phyloP scores from a whole-genome alignment of 2,113 vertebrate species.

The Callaeas wilsoni region DNA sequence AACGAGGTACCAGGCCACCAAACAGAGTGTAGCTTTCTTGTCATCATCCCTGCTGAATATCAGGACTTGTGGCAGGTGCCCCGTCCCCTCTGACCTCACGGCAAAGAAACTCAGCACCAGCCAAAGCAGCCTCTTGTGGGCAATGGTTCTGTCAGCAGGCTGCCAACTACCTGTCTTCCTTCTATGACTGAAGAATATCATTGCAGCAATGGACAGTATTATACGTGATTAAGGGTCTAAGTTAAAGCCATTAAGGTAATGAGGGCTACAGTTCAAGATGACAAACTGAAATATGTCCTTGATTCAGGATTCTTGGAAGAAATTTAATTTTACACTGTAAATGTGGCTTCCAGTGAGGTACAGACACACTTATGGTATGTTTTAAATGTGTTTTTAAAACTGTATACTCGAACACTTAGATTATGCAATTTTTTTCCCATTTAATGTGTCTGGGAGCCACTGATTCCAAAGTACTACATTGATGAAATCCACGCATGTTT shows the following conservation, averaged over 20 bases:
- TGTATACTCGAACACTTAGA: not conserved
- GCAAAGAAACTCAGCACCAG: not conserved
- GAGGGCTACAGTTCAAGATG: not conserved
- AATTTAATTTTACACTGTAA: not conserved
- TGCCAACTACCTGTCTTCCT: not conserved
- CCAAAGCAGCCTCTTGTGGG: not conserved
- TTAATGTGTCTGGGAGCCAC: not conserved
- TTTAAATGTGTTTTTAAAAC: not conserved
- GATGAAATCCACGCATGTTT: not conserved
- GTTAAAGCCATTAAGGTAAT: not conserved
- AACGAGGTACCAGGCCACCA: constrained; percentile 37
- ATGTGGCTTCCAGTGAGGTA: not conserved
- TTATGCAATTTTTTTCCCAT: not conserved
- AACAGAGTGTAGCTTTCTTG: not conserved
- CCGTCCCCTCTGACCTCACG: not conserved
- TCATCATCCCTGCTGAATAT: not conserved
- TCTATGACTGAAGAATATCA: not conserved
- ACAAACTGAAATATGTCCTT: not conserved
- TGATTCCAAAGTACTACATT: not conserved
- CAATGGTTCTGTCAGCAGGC: not conserved
- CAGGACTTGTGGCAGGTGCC: not conserved
- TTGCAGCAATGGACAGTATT: not conserved
- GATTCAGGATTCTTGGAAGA: not conserved
- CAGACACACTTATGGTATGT: not conserved
- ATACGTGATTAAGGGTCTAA: not conserved